Evolutionary conservation across 2,888 invertebrate genomes (phyloP), one percentile per base, ranked within the genome.

Genomic region (Caenorhabditis sp.): DNA sequence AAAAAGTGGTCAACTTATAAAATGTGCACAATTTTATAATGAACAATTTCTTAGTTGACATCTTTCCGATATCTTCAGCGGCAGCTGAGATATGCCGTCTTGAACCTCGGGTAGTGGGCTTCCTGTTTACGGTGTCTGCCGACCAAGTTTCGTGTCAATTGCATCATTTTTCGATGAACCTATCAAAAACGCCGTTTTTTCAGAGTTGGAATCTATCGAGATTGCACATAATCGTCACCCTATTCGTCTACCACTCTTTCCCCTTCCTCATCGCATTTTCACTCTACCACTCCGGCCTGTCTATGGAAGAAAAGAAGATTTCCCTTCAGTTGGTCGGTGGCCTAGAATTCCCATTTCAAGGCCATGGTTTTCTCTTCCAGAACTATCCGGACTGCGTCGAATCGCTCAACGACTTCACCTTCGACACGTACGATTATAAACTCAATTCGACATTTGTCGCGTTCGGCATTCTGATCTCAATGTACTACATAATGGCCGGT

Each of bases 341-440:
- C 46, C 24, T 35, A 9, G 41, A 9, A 13, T 3, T 11, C 5
- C 9, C 7, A 35, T 1, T 37, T 20, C 4, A 11, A 35, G n/a
- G 32, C 9, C n/a, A 13, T 35, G n/a, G n/a, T 35, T 17, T 37
- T 50, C 22, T 20, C 8, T 45, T 66, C 20, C 56, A 63, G 58
- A 73, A 73, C 48, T 73, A 73, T 13, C 72, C 72, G 0, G 72
- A 65, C 27, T 73, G 72, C 22, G 0, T 58, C 1, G 45, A 11
- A 3, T 58, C 63, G 1, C 52, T 72, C 9, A 4, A 63, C 11
- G 72, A 72, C 20, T 72, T 63, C 43, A 72, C 72, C 4, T 63
- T 72, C n/a, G 72, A 72, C 22, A 58, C 53, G 7, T 72, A 72
- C 26, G 72, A 72, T 35, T 56, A 58, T 13, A 32, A 72, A 27